Conservation (phyloP, 1,140 invertebrate genomes). For the Heliconius melpomene region DNA sequence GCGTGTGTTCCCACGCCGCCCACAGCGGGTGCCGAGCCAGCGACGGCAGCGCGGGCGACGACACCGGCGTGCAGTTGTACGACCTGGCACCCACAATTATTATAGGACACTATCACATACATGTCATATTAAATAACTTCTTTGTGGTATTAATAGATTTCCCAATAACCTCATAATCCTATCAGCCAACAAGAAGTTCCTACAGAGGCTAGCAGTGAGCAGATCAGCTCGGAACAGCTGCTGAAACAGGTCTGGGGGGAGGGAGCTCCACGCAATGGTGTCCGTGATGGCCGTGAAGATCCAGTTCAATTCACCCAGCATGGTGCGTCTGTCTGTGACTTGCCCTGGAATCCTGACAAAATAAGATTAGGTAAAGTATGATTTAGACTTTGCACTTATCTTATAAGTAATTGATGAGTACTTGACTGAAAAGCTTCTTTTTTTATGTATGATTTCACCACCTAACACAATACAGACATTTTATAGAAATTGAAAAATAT, state of each 20-base stretch:
- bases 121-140: too few relatives aligned
- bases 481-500: too few relatives aligned
- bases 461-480: too few relatives aligned
- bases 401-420: too few relatives aligned
- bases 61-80: slow-evolving; percentile 97
- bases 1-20: slow-evolving; percentile 98
- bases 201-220: slow-evolving; percentile 98
- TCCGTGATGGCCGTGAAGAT: slow-evolving; percentile 99
- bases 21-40: slow-evolving; percentile 95
- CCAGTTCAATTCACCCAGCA: slow-evolving; percentile 99
- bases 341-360: slow-evolving; percentile 94
- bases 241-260: slow-evolving; percentile 96
- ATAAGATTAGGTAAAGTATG: not conserved
- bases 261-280: slow-evolving; percentile 99
- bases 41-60: slow-evolving; percentile 91
- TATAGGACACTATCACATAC: too few relatives aligned
- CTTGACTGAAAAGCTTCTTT: too few relatives aligned
- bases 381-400: too few relatives aligned
- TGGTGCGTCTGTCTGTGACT: slow-evolving; percentile 96
- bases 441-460: too few relatives aligned
- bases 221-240: slow-evolving; percentile 98
- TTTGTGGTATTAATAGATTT: too few relatives aligned
- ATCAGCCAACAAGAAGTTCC: slow-evolving; percentile 98
- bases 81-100: slow-evolving; percentile 74
- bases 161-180: slow-evolving; percentile 91